Conservation (phyloP, 2,113 vertebrate species). For the Tragelaphus scriptus region DNA sequence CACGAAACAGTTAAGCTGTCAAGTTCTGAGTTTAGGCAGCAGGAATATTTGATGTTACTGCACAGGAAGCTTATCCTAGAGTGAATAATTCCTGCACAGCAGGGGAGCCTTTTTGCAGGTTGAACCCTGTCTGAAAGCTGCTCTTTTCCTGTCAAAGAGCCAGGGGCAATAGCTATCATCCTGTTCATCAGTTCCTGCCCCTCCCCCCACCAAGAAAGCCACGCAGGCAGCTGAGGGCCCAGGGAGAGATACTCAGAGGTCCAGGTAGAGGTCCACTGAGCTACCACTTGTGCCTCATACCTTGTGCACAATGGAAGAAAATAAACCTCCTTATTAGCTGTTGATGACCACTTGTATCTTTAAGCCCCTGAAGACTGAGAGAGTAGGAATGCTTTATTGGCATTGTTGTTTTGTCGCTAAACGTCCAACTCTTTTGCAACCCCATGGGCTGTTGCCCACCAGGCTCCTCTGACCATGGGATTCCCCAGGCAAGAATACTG, state of each 20-base stretch:
- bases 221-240: not conserved
- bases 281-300: not conserved
- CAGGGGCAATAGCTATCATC: not conserved
- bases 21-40: not conserved
- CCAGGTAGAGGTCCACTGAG: not conserved
- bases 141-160: constrained; percentile 47
- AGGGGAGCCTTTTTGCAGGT: constrained; percentile 35
- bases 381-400: not conserved
- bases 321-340: not conserved
- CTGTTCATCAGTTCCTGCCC: not conserved
- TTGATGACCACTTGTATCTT: not conserved
- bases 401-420: not conserved
- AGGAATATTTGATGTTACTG: constrained; percentile 4
- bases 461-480: not conserved
- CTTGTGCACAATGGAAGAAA: not conserved
- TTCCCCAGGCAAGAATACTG: not conserved
- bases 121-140: constrained; percentile 46
- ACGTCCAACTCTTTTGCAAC: not conserved
- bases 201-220: not conserved
- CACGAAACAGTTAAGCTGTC: constrained; percentile 45
- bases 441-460: not conserved
- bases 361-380: not conserved
- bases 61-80: constrained; percentile 42
- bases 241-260: not conserved
- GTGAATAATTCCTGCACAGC: constrained; percentile 48